Percentiles rank a stretch among this genome's conserved stretches.
These are phyloP conservation scores for Sclerurus mexicanus DNA, from an alignment of 2,113 vertebrate species.

Conservation along the genomic window DNA sequence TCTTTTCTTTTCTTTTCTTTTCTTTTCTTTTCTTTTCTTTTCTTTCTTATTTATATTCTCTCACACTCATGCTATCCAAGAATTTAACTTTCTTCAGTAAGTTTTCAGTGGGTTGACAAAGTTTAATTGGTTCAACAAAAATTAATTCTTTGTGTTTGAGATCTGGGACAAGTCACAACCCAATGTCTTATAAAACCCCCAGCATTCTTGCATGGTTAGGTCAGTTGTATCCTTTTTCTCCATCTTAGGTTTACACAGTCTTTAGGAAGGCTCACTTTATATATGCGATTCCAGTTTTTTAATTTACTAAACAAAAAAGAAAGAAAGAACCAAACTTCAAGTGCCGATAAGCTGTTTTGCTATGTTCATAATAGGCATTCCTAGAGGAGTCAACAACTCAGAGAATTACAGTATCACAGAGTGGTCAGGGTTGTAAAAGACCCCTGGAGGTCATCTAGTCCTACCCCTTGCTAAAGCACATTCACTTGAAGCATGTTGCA, in stretches of 20 bases:
- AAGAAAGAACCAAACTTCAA: background rate
- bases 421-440: background rate
- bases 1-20: no score
- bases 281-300: background rate
- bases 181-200: background rate
- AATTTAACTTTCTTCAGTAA: background rate
- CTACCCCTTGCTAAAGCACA: background rate
- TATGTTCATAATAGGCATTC: background rate
- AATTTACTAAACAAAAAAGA: background rate
- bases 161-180: background rate
- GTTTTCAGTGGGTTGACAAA: constrained; percentile 28
- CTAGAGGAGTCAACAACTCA: background rate
- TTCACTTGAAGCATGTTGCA: background rate
- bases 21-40: background rate
- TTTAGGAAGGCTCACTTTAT: background rate
- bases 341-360: background rate
- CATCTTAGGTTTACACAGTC: background rate
- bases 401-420: background rate
- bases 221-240: background rate
- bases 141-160: constrained; percentile 10
- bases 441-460: background rate
- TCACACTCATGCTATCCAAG: background rate
- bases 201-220: background rate
- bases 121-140: constrained; percentile 13
- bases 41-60: background rate